These are phyloP conservation scores for Galleria mellonella DNA, from an alignment of 1,140 invertebrate species.

Conservation along the genomic window DNA sequence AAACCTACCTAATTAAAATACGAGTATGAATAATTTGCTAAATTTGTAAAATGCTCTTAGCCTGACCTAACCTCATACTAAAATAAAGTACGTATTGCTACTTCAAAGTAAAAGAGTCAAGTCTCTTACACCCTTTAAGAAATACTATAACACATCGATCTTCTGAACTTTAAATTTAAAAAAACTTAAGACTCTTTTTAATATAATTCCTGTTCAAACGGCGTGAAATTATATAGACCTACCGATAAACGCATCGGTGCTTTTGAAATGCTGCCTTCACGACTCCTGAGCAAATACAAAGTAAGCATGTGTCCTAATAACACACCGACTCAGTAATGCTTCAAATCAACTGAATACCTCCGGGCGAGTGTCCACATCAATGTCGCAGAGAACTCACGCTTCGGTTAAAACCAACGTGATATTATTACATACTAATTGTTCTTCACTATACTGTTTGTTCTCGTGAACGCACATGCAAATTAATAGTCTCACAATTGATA, in stretches of 20 bases:
- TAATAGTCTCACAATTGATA: constrained; percentile 14
- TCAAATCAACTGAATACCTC: constrained; percentile 22
- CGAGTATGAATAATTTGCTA: too few species aligned
- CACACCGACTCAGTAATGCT: constrained; percentile 19
- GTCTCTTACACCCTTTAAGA: too few species aligned
- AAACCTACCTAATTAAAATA: too few species aligned
- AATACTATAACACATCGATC: too few species aligned
- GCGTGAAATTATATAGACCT: constrained; percentile 30
- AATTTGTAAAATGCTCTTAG: too few species aligned
- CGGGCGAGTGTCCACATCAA: constrained; percentile 20
- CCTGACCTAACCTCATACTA: too few species aligned
- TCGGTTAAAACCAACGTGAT: constrained; percentile 21
- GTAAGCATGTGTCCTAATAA: constrained; percentile 37
- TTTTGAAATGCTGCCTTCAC: constrained; percentile 31
- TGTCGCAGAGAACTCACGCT: constrained; percentile 27
- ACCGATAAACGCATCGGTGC: constrained; percentile 27
- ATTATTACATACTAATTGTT: constrained; percentile 27
- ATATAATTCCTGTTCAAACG: constrained; percentile 15
- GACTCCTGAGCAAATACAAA: constrained; percentile 42
- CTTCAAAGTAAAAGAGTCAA: too few species aligned
- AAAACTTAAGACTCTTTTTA: constrained; percentile 5
- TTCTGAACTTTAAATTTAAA: neutral
- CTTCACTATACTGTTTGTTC: constrained; percentile 14
- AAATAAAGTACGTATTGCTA: too few species aligned
- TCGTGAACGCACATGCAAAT: constrained; percentile 20